phyloP scores from a whole-genome alignment of 2,888 invertebrate genomes.

The Cantharis lateralis region DNA sequence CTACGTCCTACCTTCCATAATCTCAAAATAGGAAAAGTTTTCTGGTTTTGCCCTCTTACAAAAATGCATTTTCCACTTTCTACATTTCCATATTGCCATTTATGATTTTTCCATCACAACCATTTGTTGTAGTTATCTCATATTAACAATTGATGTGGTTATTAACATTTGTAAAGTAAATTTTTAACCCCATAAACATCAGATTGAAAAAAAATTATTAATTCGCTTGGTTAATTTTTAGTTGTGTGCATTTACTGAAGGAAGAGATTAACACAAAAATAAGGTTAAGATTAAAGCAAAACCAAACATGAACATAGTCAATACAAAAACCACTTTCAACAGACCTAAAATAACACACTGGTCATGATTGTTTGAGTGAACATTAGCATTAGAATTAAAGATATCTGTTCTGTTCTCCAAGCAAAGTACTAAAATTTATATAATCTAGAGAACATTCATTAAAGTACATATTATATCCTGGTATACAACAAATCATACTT shows the following conservation, averaged over 20 bases:
- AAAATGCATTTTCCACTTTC: too few relatives aligned
- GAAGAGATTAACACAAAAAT: not conserved
- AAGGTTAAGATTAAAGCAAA: not conserved
- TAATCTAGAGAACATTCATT: not conserved
- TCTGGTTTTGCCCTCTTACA: too few relatives aligned
- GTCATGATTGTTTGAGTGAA: not conserved
- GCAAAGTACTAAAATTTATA: not conserved
- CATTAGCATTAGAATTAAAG: not conserved
- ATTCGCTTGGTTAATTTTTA: not conserved
- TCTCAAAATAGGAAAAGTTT: too few relatives aligned
- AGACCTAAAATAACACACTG: not conserved
- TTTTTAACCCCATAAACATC: too few relatives aligned
- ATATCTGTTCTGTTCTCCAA: not conserved
- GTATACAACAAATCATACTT: not conserved
- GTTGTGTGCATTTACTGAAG: not conserved
- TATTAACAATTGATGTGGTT: too few relatives aligned
- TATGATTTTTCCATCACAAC: too few relatives aligned
- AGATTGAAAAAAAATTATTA: too few relatives aligned
- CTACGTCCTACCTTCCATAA: too few relatives aligned
- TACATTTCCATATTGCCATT: too few relatives aligned
- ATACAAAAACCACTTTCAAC: not conserved
- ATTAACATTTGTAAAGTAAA: too few relatives aligned
- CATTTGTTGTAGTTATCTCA: too few relatives aligned
- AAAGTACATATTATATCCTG: not conserved
- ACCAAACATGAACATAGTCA: not conserved